Conservation (phyloP, 2,888 invertebrate species). For the Petrolisthes manimaculis region DNA sequence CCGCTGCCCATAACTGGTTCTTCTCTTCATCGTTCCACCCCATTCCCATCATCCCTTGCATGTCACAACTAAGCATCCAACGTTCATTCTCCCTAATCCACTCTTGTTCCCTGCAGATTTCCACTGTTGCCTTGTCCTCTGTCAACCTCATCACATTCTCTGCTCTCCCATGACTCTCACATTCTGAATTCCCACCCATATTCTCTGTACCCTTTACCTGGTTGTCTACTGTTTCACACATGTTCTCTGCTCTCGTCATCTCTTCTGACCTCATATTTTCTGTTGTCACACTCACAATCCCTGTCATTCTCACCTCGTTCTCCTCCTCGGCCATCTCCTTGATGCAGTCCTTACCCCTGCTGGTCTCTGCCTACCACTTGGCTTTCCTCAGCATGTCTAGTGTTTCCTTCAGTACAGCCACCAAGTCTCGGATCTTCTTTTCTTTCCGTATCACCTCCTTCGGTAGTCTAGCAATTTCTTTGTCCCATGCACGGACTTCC, state of each 20-base stretch:
- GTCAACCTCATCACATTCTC: not conserved
- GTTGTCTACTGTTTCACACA: not conserved
- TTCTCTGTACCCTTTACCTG: not conserved
- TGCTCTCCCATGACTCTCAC: not conserved
- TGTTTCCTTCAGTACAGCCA: constrained; percentile 66
- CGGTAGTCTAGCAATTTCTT: constrained; percentile 69
- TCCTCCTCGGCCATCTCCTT: constrained; percentile 68
- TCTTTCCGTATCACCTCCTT: constrained; percentile 68
- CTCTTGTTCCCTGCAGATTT: not conserved
- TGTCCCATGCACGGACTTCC: constrained; percentile 70
- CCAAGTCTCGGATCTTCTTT: constrained; percentile 67
- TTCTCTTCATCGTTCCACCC: too few species aligned
- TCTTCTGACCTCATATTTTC: too few species aligned
- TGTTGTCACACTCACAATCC: constrained; percentile 65
- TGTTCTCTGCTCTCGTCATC: not conserved
- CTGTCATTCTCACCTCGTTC: constrained; percentile 67
- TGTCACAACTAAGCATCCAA: not conserved
- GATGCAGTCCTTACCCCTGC: constrained; percentile 67
- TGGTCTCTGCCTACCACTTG: constrained; percentile 67
- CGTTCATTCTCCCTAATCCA: not conserved
- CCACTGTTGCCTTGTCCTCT: not conserved
- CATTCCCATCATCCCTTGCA: too few species aligned
- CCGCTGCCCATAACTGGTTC: too few species aligned
- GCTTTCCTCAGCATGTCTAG: constrained; percentile 67
- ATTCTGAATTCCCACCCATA: not conserved